phyloP scores from a whole-genome alignment of 2,113 vertebrate genomes.

The Semnopithecus entellus region DNA sequence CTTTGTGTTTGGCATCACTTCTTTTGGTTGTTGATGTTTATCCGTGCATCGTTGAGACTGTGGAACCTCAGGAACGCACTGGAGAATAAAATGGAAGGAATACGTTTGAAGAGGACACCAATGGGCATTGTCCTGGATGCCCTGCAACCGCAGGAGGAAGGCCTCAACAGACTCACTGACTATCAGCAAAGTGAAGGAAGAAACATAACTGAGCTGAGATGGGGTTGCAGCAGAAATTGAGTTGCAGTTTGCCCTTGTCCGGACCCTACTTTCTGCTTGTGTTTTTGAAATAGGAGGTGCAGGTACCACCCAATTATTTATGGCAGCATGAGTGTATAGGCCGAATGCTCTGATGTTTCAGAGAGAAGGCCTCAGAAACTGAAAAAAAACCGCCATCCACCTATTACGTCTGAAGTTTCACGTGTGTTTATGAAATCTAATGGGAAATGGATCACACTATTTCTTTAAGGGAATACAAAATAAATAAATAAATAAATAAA shows the following conservation, averaged over 20 bases:
- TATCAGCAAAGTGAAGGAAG: constrained; percentile 92
- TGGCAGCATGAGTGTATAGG: constrained; percentile 73
- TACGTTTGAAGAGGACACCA: constrained; percentile 93
- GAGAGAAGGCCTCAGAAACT: constrained; percentile 46
- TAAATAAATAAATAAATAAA: background rate
- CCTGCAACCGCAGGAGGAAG: constrained; percentile 95
- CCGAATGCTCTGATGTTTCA: constrained; percentile 50
- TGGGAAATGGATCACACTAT: background rate
- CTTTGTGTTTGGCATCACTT: constrained; percentile 93
- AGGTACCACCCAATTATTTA: constrained; percentile 53
- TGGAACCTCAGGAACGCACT: constrained; percentile 97
- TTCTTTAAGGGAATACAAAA: background rate
- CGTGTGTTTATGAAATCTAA: constrained; percentile 28
- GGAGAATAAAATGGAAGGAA: constrained; percentile 94
- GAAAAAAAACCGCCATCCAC: constrained; percentile 16
- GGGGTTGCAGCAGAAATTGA: constrained; percentile 54
- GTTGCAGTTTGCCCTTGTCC: constrained; percentile 75
- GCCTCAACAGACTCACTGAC: constrained; percentile 89
- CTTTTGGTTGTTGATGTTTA: constrained; percentile 86
- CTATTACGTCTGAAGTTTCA: constrained; percentile 63
- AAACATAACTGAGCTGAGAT: constrained; percentile 23
- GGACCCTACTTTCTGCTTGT: constrained; percentile 81
- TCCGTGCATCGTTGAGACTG: constrained; percentile 93
- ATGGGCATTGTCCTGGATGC: constrained; percentile 95
- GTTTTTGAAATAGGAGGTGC: constrained; percentile 76